Conservation (phyloP, 2,113 vertebrate species). For the Paralichthys olivaceus region DNA sequence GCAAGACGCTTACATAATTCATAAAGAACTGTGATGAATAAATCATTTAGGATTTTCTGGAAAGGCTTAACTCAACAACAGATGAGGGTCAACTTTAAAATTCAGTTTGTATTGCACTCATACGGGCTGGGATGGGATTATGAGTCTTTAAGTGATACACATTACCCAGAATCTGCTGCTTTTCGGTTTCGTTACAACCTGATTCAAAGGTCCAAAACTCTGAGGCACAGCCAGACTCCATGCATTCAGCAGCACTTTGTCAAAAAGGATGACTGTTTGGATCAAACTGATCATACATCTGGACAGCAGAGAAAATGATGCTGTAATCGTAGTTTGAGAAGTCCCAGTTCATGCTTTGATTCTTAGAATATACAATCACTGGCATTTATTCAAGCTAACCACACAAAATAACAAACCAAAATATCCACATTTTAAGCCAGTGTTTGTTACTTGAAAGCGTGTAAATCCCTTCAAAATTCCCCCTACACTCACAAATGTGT, state of each 20-base stretch:
- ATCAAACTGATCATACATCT: background rate
- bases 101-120: constrained; percentile 26
- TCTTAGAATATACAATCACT: background rate
- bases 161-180: constrained; percentile 8
- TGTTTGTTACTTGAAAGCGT: background rate
- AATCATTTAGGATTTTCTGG: constrained; percentile 47
- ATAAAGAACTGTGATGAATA: constrained; percentile 37
- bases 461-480: background rate
- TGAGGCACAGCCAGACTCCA: background rate
- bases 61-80: constrained; percentile 38
- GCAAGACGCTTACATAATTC: constrained; percentile 47
- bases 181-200: background rate
- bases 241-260: background rate
- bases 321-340: background rate
- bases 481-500: background rate
- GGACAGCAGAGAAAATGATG: background rate
- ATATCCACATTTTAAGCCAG: background rate
- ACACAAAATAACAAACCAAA: background rate
- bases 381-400: background rate
- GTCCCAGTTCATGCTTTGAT: background rate
- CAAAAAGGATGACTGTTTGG: background rate
- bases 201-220: background rate
- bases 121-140: background rate
- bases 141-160: background rate
- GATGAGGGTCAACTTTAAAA: constrained; percentile 51